Evolutionary conservation across 2,113 vertebrate genomes (phyloP).

Genomic region (Oncorhynchus nerka): DNA sequence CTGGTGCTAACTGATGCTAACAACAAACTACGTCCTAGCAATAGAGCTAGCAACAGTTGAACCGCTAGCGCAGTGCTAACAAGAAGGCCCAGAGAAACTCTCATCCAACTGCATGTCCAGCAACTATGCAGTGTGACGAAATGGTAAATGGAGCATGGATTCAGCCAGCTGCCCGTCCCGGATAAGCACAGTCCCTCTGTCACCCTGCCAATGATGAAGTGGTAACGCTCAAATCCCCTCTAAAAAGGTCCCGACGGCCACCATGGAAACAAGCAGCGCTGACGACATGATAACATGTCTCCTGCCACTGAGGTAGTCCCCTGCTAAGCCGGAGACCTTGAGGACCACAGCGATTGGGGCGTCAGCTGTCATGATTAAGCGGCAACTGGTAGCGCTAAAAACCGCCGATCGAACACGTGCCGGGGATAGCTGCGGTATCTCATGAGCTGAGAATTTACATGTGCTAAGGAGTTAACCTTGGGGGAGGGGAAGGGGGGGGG

Average conservation of each 20-base stretch:
- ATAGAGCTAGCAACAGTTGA: not conserved
- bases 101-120: not conserved
- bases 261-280: slow-evolving; percentile 2
- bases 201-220: slow-evolving; percentile 33
- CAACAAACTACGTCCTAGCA: not conserved
- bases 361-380: too few species aligned
- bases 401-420: too few species aligned
- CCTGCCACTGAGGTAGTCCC: not conserved
- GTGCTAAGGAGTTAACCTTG: slow-evolving; percentile 60
- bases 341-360: not conserved
- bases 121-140: too few species aligned
- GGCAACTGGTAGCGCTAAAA: too few species aligned
- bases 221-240: slow-evolving; percentile 36
- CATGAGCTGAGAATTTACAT: slow-evolving; percentile 64
- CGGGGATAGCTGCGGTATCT: slow-evolving; percentile 45
- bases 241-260: slow-evolving; percentile 14
- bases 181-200: slow-evolving; percentile 34
- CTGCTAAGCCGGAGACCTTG: not conserved
- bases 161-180: slow-evolving; percentile 5
- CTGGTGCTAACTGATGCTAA: too few species aligned
- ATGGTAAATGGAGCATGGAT: too few species aligned
- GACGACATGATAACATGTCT: not conserved
- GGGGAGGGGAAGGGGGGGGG: not conserved
- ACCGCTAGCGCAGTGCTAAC: not conserved
- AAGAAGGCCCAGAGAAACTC: not conserved